A percentile compares a stretch with the other conserved stretches of the same genome.
These are phyloP conservation scores for Callospermophilus lateralis DNA, from an alignment of 2,113 vertebrate genomes.

Conservation along the genomic window DNA sequence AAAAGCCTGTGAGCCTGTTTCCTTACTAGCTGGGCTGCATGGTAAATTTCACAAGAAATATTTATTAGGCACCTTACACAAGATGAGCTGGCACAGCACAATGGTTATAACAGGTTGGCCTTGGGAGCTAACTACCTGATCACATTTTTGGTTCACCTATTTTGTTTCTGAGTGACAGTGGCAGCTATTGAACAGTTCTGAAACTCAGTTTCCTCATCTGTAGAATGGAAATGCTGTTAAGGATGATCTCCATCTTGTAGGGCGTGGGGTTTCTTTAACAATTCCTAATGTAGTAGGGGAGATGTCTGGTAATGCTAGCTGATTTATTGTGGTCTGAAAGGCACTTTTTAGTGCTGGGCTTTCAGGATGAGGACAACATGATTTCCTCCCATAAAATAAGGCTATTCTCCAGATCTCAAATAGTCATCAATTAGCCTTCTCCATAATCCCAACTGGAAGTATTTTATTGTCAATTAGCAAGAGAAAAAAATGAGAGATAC, in stretches of 20 bases:
- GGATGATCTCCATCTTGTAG: background rate
- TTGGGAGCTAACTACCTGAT: background rate
- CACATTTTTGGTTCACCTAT: background rate
- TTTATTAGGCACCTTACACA: background rate
- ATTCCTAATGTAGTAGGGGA: background rate
- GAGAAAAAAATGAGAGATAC: background rate
- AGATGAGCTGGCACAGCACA: background rate
- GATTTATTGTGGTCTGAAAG: background rate
- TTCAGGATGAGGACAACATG: background rate
- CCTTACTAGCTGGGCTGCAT: background rate
- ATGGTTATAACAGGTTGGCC: background rate
- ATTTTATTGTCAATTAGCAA: background rate
- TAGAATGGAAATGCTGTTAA: background rate
- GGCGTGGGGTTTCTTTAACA: background rate
- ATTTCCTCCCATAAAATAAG: background rate
- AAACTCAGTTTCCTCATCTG: background rate
- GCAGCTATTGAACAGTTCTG: background rate
- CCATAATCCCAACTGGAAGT: background rate
- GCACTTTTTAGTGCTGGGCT: background rate
- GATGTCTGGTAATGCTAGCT: background rate
- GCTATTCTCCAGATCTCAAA: background rate
- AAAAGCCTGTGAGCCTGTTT: background rate
- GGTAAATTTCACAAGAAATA: background rate
- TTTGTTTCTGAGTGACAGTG: background rate
- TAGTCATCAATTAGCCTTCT: background rate